Conservation (phyloP, 2,113 vertebrate genomes). For the Oryzias curvinotus region DNA sequence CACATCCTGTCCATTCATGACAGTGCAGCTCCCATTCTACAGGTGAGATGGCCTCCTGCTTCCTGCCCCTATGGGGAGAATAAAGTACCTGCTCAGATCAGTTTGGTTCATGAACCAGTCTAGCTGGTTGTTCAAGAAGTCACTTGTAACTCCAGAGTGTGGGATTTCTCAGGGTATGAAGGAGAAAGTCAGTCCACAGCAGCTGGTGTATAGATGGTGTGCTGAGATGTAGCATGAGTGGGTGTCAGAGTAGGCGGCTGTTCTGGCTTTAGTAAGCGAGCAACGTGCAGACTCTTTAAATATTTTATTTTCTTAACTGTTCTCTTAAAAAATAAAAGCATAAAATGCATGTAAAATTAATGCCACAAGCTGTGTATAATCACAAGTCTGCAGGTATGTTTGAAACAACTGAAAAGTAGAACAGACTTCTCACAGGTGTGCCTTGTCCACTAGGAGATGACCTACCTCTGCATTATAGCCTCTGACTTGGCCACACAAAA, state of each 20-base stretch:
- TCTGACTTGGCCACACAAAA: constrained; percentile 93
- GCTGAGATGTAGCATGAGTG: constrained; percentile 42
- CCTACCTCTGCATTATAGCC: constrained; percentile 93
- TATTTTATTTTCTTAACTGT: too few relatives aligned
- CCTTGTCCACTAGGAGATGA: constrained; percentile 85
- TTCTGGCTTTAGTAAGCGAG: constrained; percentile 28
- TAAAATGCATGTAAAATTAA: too few relatives aligned
- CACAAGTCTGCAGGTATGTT: too few relatives aligned
- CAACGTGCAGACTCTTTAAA: constrained; percentile 3
- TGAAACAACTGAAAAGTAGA: neutral
- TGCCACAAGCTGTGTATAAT: too few relatives aligned
- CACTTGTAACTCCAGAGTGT: neutral
- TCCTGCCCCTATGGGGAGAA: neutral
- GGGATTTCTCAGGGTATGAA: constrained; percentile 12
- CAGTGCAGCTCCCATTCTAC: constrained; percentile 86
- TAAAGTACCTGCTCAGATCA: neutral
- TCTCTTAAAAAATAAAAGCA: too few relatives aligned
- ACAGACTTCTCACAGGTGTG: constrained; percentile 14
- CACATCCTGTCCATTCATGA: constrained; percentile 92
- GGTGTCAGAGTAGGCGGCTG: constrained; percentile 51
- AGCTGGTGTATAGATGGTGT: constrained; percentile 26
- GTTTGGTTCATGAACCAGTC: constrained; percentile 27
- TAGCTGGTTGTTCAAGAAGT: constrained; percentile 49
- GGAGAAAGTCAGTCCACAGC: constrained; percentile 37
- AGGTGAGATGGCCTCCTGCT: constrained; percentile 77